Evolutionary conservation across 2,113 vertebrate species (phyloP).

Genomic region (Catharus minimus): DNA sequence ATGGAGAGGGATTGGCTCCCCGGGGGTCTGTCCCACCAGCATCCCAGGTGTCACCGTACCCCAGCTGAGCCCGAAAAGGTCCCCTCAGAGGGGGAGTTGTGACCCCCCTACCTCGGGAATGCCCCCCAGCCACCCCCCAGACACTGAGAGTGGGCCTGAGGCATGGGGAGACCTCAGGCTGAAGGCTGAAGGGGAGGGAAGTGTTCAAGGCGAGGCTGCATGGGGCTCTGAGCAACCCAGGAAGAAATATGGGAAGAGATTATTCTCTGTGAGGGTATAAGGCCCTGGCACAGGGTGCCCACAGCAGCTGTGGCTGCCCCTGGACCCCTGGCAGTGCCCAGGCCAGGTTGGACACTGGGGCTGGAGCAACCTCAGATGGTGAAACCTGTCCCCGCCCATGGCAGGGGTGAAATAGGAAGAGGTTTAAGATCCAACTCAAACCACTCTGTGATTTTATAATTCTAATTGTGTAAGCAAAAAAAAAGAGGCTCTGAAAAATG

Average conservation of each 20-base stretch:
- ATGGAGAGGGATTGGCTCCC: neutral
- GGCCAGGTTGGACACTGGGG: neutral
- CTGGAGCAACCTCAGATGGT: neutral
- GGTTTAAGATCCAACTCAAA: neutral
- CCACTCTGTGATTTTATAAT: neutral
- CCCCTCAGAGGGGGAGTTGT: neutral
- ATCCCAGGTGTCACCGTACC: fast-evolving
- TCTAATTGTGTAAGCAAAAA: neutral
- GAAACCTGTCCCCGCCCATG: neutral
- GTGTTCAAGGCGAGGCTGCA: neutral
- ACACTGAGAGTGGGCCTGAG: neutral
- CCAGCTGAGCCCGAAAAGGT: neutral
- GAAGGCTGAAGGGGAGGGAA: neutral
- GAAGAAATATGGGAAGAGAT: neutral
- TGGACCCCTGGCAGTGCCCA: neutral
- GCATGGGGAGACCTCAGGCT: fast-evolving
- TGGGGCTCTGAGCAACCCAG: neutral
- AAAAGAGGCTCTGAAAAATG: neutral
- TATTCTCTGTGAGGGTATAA: neutral
- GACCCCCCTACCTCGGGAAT: neutral
- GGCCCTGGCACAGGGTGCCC: neutral
- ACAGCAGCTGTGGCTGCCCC: too few relatives aligned
- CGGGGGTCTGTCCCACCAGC: neutral
- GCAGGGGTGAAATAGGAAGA: too few relatives aligned
- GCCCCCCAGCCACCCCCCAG: too few relatives aligned